These are phyloP conservation scores for Scelioninae gen. 2 DNA, from an alignment of 2,888 invertebrate species.

Conservation along the genomic window DNA sequence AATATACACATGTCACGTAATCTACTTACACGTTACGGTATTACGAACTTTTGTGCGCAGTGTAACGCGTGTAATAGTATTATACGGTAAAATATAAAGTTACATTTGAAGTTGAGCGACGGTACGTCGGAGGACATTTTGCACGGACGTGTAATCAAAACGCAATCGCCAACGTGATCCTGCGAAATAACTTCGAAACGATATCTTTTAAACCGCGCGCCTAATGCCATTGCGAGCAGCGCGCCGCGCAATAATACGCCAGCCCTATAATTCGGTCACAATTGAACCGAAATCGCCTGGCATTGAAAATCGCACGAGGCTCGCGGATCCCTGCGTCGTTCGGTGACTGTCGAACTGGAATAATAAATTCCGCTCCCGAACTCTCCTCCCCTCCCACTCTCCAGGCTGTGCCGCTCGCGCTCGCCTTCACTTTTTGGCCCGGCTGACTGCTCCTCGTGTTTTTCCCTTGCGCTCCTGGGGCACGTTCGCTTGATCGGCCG, in stretches of 20 bases:
- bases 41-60: no score
- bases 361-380: constrained; percentile 60
- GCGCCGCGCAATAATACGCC: constrained; percentile 59
- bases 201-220: neutral
- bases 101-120: no score
- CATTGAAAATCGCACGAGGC: constrained; percentile 56
- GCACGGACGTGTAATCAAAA: no score
- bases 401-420: constrained; percentile 20
- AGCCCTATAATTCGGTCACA: constrained; percentile 62
- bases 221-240: neutral
- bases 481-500: constrained; percentile 54
- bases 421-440: constrained; percentile 38
- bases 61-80: no score
- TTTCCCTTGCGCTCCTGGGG: constrained; percentile 39
- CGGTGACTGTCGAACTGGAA: constrained; percentile 59
- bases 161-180: no score
- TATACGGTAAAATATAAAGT: no score
- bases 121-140: no score
- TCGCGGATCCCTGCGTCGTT: constrained; percentile 54
- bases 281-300: constrained; percentile 57
- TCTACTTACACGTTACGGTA: no score
- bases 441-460: constrained; percentile 24
- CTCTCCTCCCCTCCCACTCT: no score
- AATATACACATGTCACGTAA: no score
- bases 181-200: neutral